Percentiles rank a stretch among this genome's conserved stretches.
Evolutionary conservation across 2,888 invertebrate genomes (phyloP).

Genomic region (Colletes collaris): DNA sequence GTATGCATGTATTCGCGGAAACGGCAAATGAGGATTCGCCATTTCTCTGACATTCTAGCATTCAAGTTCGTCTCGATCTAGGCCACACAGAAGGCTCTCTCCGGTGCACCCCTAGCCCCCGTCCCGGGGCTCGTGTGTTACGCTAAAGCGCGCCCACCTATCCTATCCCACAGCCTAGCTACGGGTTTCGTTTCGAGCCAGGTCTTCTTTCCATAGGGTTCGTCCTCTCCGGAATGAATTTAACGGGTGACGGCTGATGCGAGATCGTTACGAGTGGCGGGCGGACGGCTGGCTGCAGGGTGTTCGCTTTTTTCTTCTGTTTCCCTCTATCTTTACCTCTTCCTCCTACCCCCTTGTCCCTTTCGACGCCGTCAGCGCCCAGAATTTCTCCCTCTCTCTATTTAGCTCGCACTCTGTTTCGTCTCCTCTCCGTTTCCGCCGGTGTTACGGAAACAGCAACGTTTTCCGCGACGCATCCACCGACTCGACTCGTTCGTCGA

Average conservation of each 20-base stretch:
- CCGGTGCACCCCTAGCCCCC: conserved; percentile 53
- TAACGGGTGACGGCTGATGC: conserved; percentile 77
- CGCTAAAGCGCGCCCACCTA: conserved; percentile 58
- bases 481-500: conserved; percentile 15
- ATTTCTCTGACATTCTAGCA: conserved; percentile 81
- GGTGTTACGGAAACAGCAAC: conserved; percentile 34
- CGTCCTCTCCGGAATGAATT: conserved; percentile 75
- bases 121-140: conserved; percentile 35
- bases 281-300: conserved; percentile 61
- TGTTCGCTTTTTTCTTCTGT: conserved; percentile 59
- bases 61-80: conserved; percentile 81
- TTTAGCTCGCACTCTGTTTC: too few relatives aligned
- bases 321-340: conserved; percentile 35
- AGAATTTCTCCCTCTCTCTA: conserved; percentile 4
- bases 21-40: conserved; percentile 81
- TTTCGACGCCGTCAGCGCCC: conserved; percentile 46
- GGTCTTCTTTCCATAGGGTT: conserved; percentile 76
- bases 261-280: conserved; percentile 76
- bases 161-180: conserved; percentile 56
- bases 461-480: conserved; percentile 44
- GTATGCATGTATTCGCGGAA: conserved; percentile 73
- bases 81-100: conserved; percentile 75
- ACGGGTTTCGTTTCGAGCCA: conserved; percentile 64
- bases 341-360: conserved; percentile 27
- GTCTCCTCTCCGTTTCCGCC: conserved; percentile 7